Evolutionary conservation across 1,140 invertebrate species (phyloP).

Genomic region (Hyposmocoma kahamanoa): DNA sequence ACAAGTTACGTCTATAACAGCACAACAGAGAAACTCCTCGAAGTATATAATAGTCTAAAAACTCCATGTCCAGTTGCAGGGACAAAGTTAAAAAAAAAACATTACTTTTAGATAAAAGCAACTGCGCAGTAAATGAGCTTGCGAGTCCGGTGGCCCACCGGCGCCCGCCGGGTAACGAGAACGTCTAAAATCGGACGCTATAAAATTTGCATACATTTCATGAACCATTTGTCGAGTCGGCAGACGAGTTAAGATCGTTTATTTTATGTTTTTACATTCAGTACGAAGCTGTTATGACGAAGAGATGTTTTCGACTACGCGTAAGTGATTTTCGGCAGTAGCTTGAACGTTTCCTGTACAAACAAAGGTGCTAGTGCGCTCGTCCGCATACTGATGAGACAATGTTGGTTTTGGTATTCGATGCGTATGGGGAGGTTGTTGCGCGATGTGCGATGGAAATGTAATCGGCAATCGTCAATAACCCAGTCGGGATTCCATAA

Average conservation of each 20-base stretch:
- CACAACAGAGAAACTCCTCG: too few species aligned
- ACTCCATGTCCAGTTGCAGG: too few species aligned
- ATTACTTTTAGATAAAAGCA: constrained; percentile 27
- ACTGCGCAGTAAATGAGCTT: constrained; percentile 40
- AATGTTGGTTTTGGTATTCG: constrained; percentile 44
- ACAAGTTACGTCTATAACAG: too few species aligned
- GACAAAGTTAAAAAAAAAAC: not conserved
- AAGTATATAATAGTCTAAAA: too few species aligned
- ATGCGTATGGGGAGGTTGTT: constrained; percentile 25
- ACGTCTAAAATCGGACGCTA: constrained; percentile 61
- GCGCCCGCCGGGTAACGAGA: constrained; percentile 31
- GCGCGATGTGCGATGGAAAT: constrained; percentile 47
- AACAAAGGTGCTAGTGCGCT: constrained; percentile 55
- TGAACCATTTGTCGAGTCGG: constrained; percentile 48
- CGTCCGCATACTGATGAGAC: constrained; percentile 57
- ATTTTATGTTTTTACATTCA: constrained; percentile 46
- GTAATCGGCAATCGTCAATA: constrained; percentile 60
- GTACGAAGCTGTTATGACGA: constrained; percentile 38
- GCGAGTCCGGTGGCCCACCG: constrained; percentile 32
- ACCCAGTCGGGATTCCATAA: constrained; percentile 51
- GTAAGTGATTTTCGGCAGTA: constrained; percentile 55
- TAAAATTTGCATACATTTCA: constrained; percentile 66
- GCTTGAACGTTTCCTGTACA: constrained; percentile 61
- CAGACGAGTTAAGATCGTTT: constrained; percentile 34
- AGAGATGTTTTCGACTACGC: constrained; percentile 34